Conservation (phyloP, 1,140 invertebrate species). For the Vanessa atalanta region DNA sequence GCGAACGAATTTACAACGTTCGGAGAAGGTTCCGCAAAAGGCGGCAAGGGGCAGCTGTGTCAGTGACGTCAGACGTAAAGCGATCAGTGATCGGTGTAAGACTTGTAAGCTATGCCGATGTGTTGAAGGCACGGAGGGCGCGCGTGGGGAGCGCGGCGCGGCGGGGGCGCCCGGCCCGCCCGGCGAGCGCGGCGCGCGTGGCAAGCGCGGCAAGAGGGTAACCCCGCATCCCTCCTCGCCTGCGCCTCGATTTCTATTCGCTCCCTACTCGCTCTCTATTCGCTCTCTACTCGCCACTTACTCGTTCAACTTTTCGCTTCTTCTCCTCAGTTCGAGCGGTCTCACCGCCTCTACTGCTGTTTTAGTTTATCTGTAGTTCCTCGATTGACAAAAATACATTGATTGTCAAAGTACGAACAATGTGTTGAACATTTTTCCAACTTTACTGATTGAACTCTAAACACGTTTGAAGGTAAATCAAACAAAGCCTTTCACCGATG, state of each 20-base stretch:
- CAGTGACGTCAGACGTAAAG: too few species aligned
- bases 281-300: neutral
- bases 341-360: neutral
- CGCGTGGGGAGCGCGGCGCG: conserved; percentile 89
- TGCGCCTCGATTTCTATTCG: neutral
- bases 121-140: conserved; percentile 81
- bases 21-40: too few species aligned
- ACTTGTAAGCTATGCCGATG: conserved; percentile 10
- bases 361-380: neutral
- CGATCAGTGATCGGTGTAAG: neutral
- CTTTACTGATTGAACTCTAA: neutral
- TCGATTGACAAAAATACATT: neutral
- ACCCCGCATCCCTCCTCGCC: conserved; percentile 46
- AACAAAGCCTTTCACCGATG: neutral
- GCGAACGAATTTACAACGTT: too few species aligned
- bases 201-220: conserved; percentile 93
- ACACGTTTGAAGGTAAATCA: neutral
- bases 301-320: neutral
- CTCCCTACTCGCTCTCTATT: neutral
- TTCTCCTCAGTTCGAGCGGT: neutral
- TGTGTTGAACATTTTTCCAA: neutral
- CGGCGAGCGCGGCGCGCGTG: conserved; percentile 89
- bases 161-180: conserved; percentile 87
- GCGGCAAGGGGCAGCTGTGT: too few species aligned
- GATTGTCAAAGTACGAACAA: neutral